Conservation (phyloP, 2,113 vertebrate species). For the Falcunculus frontatus region DNA sequence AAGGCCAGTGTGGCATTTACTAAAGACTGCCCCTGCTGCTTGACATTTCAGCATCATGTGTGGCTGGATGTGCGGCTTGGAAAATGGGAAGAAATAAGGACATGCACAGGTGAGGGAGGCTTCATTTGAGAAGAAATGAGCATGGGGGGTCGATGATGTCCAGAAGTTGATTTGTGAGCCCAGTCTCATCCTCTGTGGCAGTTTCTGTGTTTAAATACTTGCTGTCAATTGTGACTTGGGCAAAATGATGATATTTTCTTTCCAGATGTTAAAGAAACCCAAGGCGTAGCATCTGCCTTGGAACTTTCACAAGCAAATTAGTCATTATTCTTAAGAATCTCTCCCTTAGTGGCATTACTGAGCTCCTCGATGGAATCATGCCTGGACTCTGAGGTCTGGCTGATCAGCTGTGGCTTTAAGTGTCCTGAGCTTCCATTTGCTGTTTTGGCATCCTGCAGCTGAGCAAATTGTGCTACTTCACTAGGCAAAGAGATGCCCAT, state of each 20-base stretch:
- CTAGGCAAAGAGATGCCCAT: neutral
- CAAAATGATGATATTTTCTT: neutral
- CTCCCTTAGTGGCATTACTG: neutral
- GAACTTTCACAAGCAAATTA: neutral
- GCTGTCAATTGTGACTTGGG: neutral
- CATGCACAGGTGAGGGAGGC: fast-evolving
- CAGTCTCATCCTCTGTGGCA: fast-evolving
- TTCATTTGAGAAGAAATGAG: neutral
- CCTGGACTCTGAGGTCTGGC: neutral
- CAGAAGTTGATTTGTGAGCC: neutral
- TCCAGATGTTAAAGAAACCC: neutral
- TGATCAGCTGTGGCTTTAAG: neutral
- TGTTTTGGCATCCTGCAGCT: neutral
- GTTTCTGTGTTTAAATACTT: neutral
- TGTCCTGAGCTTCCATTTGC: neutral
- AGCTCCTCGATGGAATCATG: neutral
- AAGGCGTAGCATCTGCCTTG: neutral
- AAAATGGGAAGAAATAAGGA: neutral
- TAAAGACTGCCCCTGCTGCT: neutral
- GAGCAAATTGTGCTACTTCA: neutral
- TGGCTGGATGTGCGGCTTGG: neutral
- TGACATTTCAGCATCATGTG: neutral
- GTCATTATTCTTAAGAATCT: neutral
- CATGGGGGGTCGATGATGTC: neutral
- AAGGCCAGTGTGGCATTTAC: constrained; percentile 45